Evolutionary conservation across 2,888 invertebrate genomes (phyloP), one percentile per base, ranked within the genome.

Genomic region (Cylloceria caligata): DNA sequence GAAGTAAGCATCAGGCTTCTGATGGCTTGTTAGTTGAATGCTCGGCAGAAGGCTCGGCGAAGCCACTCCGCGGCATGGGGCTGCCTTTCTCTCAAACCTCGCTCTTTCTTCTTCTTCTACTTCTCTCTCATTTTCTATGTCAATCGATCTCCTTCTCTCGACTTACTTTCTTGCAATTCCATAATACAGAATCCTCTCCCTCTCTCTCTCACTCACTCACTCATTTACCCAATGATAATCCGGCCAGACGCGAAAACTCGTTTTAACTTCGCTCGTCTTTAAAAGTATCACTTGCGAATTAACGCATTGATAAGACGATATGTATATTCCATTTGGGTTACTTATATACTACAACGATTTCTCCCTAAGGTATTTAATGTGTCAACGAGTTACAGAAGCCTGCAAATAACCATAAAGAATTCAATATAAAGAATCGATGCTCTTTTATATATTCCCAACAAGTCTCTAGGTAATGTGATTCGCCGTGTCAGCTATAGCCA

Each of bases 91-190:
- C 39, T 24, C 39, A 7, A 36, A n/a, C 52, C 52, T 24, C 52
- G 52, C 24, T 9, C 49, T 19, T 21, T 49, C 9, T 21, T 55
- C 27, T 36, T 45, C 45, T 72, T 55, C 27, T 36, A 30, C 45
- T 72, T 39, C 30, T 34, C 24, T 60, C 19, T 49, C n/a, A n/a
- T 62, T 45, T 16, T 34, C 52, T 64, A 24, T 45, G 19, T 49
- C 64, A n/a, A 64, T 60, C 47, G 9, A 36, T 16, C 57, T 68
- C 34, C 57, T 16, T 69, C 36, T 45, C 7, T 3, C 47, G 45
- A 39, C n/a, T 62, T 64, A 27, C 74, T 64, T 64, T 74, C 57
- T 45, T 34, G 67, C n/a, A 27, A 9, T 36, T 67, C 57, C 55
- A 71, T 71, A 42, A 57, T 19, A 42, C 19, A 21, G 42, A 42